Evolutionary conservation across 2,888 invertebrate species (phyloP).

Genomic region (Eupsilia transversa): DNA sequence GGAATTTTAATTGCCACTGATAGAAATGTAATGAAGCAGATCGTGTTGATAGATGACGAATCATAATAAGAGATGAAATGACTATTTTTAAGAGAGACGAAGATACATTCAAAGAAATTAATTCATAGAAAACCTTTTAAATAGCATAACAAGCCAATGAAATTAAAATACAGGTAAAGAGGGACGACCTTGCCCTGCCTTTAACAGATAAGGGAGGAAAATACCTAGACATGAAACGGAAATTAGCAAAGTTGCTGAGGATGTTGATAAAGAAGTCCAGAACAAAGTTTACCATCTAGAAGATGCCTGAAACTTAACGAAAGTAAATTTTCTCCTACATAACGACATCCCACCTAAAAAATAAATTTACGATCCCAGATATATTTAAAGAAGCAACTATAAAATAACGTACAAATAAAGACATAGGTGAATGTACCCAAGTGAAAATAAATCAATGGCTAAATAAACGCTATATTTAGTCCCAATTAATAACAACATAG

Average conservation of each 20-base stretch:
- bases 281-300: background rate
- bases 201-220: background rate
- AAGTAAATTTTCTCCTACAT: constrained; percentile 3
- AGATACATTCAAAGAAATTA: background rate
- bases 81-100: background rate
- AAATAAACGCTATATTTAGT: constrained; percentile 65
- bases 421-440: constrained; percentile 61
- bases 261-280: background rate
- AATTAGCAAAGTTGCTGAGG: background rate
- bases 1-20: constrained; percentile 35
- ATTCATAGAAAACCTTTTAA: background rate
- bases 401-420: constrained; percentile 56
- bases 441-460: constrained; percentile 66
- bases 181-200: no score
- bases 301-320: background rate
- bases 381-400: constrained; percentile 52
- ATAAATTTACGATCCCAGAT: constrained; percentile 27
- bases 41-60: constrained; percentile 25
- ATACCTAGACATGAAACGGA: background rate
- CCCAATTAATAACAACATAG: constrained; percentile 60
- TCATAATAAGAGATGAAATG: background rate
- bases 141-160: background rate
- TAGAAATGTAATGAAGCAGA: constrained; percentile 24
- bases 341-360: constrained; percentile 33
- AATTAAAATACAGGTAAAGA: background rate